These are phyloP conservation scores for Zaprionus obscuricornis DNA, from an alignment of 2,888 invertebrate genomes.

Conservation along the genomic window DNA sequence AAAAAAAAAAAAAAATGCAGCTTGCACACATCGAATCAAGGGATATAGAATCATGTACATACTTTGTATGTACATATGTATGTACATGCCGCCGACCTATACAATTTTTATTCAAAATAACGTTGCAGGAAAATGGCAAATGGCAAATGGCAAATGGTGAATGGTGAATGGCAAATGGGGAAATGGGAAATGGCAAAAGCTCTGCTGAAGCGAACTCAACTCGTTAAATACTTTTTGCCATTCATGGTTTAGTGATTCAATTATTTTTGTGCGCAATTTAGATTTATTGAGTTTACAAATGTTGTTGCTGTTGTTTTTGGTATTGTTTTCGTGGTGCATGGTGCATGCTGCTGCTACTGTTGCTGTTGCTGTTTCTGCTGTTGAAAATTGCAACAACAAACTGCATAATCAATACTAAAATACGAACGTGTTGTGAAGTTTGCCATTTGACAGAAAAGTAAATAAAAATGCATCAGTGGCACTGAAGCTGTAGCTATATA, in stretches of 20 bases:
- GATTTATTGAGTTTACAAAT: slow-evolving; percentile 72
- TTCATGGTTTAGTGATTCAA: slow-evolving; percentile 73
- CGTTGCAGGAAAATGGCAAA: slow-evolving; percentile 27
- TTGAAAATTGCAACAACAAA: slow-evolving; percentile 72
- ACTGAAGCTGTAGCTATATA: slow-evolving; percentile 23
- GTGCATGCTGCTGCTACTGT: slow-evolving; percentile 26
- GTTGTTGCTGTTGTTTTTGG: slow-evolving; percentile 27
- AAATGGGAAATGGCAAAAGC: slow-evolving; percentile 13
- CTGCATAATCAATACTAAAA: slow-evolving; percentile 75
- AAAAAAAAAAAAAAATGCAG: no score
- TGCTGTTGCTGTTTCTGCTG: slow-evolving; percentile 32
- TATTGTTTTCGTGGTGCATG: slow-evolving; percentile 5
- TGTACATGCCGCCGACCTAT: slow-evolving; percentile 17
- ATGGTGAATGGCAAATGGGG: no score
- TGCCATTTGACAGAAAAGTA: slow-evolving; percentile 64
- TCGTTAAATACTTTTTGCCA: slow-evolving; percentile 26
- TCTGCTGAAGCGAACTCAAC: not conserved
- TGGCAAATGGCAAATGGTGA: no score
- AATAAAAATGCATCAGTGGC: slow-evolving; percentile 52
- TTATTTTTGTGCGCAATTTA: slow-evolving; percentile 77
- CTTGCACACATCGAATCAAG: no score
- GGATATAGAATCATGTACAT: slow-evolving; percentile 10
- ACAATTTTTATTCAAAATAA: slow-evolving; percentile 42
- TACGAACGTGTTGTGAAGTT: slow-evolving; percentile 64
- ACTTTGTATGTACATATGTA: not conserved